Conservation (phyloP, 2,797 vertebrate genomes). For the Mormyrus hasselquistii region DNA sequence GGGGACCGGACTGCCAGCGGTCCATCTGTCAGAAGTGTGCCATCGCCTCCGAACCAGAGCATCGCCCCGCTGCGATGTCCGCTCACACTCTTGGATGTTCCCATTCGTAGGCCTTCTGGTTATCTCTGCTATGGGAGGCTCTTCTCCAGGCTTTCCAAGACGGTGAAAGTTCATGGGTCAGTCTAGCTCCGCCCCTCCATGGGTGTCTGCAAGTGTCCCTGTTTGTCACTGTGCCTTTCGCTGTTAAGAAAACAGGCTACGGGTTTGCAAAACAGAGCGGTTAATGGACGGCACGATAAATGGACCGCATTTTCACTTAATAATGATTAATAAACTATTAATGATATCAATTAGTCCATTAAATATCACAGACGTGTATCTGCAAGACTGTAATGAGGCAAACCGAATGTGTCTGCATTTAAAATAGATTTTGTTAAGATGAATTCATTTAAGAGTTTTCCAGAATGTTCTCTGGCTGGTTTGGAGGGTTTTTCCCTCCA, state of each 20-base stretch:
- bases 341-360: not conserved
- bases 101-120: not conserved
- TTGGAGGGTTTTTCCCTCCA: not conserved
- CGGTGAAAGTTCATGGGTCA: not conserved
- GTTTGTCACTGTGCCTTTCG: not conserved
- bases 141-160: not conserved
- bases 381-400: not conserved
- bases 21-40: not conserved
- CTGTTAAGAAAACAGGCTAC: not conserved
- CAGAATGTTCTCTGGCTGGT: not conserved
- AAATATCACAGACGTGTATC: not conserved
- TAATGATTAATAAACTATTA: constrained; percentile 6
- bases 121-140: not conserved
- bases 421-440: not conserved
- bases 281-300: not conserved
- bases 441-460: not conserved
- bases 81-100: not conserved
- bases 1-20: not conserved
- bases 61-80: not conserved
- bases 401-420: not conserved
- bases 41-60: not conserved
- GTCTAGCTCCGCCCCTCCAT: not conserved
- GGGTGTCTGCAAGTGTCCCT: not conserved
- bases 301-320: not conserved
- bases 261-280: not conserved